Evolutionary conservation across 2,113 vertebrate species (phyloP), one percentile per base, ranked within the genome.

Genomic region (Sisor rabdophorus): DNA sequence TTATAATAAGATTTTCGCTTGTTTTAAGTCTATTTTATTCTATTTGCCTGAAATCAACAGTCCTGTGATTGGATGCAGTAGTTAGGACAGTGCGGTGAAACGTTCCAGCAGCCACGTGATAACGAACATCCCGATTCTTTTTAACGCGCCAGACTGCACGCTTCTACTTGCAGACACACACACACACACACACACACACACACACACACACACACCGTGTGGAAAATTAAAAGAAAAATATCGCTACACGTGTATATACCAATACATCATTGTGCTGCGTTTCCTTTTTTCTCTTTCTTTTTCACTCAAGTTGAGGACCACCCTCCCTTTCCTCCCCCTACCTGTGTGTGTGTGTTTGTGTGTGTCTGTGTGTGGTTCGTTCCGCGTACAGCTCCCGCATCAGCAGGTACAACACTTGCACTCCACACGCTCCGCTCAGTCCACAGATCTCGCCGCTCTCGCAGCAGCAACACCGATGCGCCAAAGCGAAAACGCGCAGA

Each of bases 291-390:
- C 2, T 20, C 32, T 36, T 36, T 36, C 32, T 36, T 6, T 36
- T 6, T 36, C 32, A 36, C 32, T 36, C 32, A 1, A 9, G 3
- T 9, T 5, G 30, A 17, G 50, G 11, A 26, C 26, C 17, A 55
- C 71, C 10, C 56, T 2, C 22, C 17, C 44, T 19, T 16, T 20
- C 20, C 11, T 26, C 11, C 52, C 26, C 16, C 16, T 17, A 53
- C 6, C 26, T 53, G 64, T 56, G 2, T 28, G 17, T 10, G 28
- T 24, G 13, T 11, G 44, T 12, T n/a, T n/a, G n/a, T n/a, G n/a
- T n/a, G n/a, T n/a, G n/a, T n/a, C n/a, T n/a, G n/a, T n/a, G 44
- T 3, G 32, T 77, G 75, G 75, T 77, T 61, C 22, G 48, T 59
- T 77, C 75, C 75, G n/a, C n/a, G 47, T 24, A 7, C 73, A 63